These are phyloP conservation scores for Periphyllus acericola DNA, from an alignment of 2,888 invertebrate genomes.

Conservation along the genomic window DNA sequence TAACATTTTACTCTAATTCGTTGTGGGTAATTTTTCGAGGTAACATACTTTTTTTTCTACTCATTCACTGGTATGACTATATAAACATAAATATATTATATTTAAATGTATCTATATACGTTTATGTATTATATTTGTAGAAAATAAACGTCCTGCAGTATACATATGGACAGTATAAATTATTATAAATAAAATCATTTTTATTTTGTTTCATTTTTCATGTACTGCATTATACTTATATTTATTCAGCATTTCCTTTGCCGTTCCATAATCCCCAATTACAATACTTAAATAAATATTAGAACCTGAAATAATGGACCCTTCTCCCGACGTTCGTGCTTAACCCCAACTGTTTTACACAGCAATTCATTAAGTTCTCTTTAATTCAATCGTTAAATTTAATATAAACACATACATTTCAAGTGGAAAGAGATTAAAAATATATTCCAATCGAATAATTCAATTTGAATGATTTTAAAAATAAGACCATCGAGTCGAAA, in stretches of 20 bases:
- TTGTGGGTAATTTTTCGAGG: conserved; percentile 18
- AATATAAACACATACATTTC: background rate
- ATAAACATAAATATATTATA: background rate
- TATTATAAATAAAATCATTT: background rate
- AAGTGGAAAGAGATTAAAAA: too few species aligned
- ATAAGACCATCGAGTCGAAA: too few species aligned
- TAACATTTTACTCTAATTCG: conserved; percentile 40
- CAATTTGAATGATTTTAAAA: too few species aligned
- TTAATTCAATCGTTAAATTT: background rate
- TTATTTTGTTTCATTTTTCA: background rate
- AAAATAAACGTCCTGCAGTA: background rate
- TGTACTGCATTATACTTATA: background rate
- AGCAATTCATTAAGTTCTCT: background rate
- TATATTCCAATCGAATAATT: too few species aligned
- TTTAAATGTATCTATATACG: background rate
- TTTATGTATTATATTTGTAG: background rate
- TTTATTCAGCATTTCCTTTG: conserved; percentile 10
- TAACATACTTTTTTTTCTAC: conserved; percentile 12
- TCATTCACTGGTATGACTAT: background rate
- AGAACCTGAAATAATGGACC: background rate
- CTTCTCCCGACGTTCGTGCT: background rate
- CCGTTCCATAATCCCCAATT: background rate
- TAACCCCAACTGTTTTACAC: background rate
- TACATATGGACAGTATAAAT: background rate
- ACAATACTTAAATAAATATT: conserved; percentile 24